Evolutionary conservation across 2,888 invertebrate species (phyloP).

Genomic region (Chrysodeixis includens): DNA sequence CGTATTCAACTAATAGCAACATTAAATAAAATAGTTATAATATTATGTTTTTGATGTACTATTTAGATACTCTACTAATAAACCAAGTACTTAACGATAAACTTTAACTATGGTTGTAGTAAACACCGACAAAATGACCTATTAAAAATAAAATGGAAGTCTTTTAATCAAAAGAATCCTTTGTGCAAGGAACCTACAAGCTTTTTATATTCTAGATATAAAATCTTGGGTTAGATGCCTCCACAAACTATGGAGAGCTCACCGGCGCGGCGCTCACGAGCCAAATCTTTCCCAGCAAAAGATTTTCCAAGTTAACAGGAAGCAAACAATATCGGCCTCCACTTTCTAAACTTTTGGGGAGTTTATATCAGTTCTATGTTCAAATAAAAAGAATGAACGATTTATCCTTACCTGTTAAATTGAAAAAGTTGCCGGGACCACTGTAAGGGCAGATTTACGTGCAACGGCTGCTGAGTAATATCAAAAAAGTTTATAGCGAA

Average conservation of each 20-base stretch:
- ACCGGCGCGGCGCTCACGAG: conserved; percentile 43
- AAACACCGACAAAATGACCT: background rate
- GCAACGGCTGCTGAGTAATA: conserved; percentile 86
- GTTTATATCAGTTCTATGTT: conserved; percentile 87
- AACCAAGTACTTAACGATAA: background rate
- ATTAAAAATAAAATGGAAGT: background rate
- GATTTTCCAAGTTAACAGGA: conserved; percentile 78
- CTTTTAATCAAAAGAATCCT: conserved; percentile 12
- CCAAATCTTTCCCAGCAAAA: conserved; percentile 67
- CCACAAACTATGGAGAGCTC: conserved; percentile 44
- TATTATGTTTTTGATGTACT: background rate
- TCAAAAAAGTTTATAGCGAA: conserved; percentile 87
- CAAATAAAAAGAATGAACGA: conserved; percentile 89
- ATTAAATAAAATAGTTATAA: background rate
- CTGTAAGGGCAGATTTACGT: conserved; percentile 87
- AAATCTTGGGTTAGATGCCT: conserved; percentile 35
- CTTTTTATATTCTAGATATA: conserved; percentile 24
- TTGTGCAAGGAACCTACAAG: conserved; percentile 13
- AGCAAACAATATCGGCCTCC: conserved; percentile 78
- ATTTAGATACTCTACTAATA: conserved; percentile 17
- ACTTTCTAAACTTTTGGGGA: conserved; percentile 77
- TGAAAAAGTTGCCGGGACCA: conserved; percentile 88
- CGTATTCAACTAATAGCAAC: too few species aligned
- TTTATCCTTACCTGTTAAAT: conserved; percentile 89
- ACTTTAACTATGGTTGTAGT: background rate